Base-by-base conservation (phyloP, 2,888 invertebrate species). In the Nesidiocoris tenuis region DNA sequence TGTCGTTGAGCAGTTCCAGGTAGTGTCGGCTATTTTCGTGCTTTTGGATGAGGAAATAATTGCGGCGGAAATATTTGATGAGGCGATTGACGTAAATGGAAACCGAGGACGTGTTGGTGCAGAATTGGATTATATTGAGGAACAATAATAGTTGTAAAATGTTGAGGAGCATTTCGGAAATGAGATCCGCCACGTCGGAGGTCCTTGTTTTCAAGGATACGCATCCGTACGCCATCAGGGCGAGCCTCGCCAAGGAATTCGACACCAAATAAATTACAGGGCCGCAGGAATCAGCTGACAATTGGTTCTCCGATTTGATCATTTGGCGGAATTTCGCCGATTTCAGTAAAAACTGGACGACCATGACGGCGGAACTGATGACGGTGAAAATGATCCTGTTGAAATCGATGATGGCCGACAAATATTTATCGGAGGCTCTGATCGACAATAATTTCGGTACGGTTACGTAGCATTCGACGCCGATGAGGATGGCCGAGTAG, bases 391-490 rank as follows among this genome's bases (percentile, higher is more conserved):
- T 17, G 0, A 67, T 67, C 21, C 67, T 2, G 21, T 67, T 67
- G 55, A 56, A 56, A 55, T 67, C 67, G 19, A 67, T 67, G 55
- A 67, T 21, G 12, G 56, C 56, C 21, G 55, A 55, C 55, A 67
- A 2, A 21, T n/a, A 56, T 12, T 22, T 56, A 12, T 39, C 39
- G 3, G 39, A 39, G 1, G 21, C 22, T 7, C 12, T 19, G 1
- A n/a, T 16, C n/a, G 9, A 2, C 19, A 55, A 18, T 12, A 65
- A 19, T 21, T 9, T 21, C 16, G 67, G 67, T 12, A 67, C 55
- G 1, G 67, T 67, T 5, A 67, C 2, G 19, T 12, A 56, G 21
- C 67, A 67, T n/a, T 67, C 67, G n/a, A 67, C 9, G n/a, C 19
- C 56, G 16, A 67, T 1, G 21, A 67, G 5, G 7, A 54, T 7